Evolutionary conservation across 2,113 vertebrate species (phyloP).

Genomic region (Pyxicephalus adspersus): DNA sequence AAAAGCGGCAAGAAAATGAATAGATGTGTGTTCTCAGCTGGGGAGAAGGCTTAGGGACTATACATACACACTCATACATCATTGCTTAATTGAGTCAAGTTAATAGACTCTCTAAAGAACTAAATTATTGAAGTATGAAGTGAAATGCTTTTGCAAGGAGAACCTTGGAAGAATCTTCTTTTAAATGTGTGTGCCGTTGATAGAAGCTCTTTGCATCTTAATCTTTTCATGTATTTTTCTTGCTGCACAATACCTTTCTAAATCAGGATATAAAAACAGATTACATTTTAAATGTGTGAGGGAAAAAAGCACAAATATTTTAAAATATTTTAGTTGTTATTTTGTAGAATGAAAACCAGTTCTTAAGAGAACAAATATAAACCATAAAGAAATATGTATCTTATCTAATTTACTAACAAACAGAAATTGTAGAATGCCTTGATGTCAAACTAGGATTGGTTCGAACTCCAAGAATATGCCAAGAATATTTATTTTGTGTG

Average conservation of each 20-base stretch:
- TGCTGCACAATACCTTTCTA: background rate
- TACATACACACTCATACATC: slow-evolving; percentile 54
- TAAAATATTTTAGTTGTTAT: background rate
- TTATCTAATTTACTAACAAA: too few species aligned
- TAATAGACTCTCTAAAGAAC: slow-evolving; percentile 55
- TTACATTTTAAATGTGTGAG: background rate
- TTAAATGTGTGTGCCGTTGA: slow-evolving; percentile 1
- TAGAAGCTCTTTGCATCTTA: slow-evolving; percentile 37
- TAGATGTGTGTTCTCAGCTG: slow-evolving; percentile 54
- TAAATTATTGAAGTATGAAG: slow-evolving; percentile 55
- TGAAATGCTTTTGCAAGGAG: slow-evolving; percentile 36
- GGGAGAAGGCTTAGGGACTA: slow-evolving; percentile 47
- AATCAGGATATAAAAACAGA: background rate
- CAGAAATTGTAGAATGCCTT: too few species aligned
- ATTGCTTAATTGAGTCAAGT: slow-evolving; percentile 55
- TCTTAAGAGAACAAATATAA: background rate
- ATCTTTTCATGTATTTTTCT: slow-evolving; percentile 25
- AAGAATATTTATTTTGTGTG: too few species aligned
- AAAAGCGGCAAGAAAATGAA: slow-evolving; percentile 49
- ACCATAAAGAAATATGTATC: background rate
- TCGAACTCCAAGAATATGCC: too few species aligned
- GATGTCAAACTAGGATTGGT: too few species aligned
- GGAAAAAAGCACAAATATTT: too few species aligned
- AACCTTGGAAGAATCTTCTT: slow-evolving; percentile 29
- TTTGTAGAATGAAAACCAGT: background rate